These are phyloP conservation scores for Odiellus spinosus DNA, from an alignment of 2,888 invertebrate species.

Conservation along the genomic window DNA sequence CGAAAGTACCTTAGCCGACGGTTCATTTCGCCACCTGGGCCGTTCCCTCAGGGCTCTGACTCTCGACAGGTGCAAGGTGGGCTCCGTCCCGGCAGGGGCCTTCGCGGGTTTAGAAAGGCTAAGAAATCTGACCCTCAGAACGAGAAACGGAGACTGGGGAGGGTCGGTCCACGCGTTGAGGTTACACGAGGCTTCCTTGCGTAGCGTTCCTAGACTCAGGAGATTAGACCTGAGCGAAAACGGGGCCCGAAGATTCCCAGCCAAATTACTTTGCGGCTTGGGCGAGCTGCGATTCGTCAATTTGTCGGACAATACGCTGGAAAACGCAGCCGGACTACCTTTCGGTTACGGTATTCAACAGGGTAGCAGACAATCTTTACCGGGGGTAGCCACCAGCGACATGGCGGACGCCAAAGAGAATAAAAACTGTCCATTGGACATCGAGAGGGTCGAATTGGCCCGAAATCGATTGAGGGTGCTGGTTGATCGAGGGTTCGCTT, in stretches of 20 bases:
- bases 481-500: constrained; percentile 52
- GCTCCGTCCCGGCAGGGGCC: constrained; percentile 51
- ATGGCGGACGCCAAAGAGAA: not conserved
- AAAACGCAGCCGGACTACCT: constrained; percentile 18
- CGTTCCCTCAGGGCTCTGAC: constrained; percentile 52
- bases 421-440: constrained; percentile 10
- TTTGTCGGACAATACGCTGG: constrained; percentile 18
- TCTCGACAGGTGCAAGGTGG: constrained; percentile 61
- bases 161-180: too few relatives aligned
- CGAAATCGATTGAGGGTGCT: constrained; percentile 60
- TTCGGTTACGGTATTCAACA: constrained; percentile 16
- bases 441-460: constrained; percentile 21
- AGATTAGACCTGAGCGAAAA: constrained; percentile 19
- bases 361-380: not conserved
- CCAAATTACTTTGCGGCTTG: constrained; percentile 17
- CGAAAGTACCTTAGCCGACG: constrained; percentile 20
- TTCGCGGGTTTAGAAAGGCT: constrained; percentile 19
- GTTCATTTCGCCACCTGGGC: constrained; percentile 34
- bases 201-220: constrained; percentile 14
- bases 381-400: not conserved
- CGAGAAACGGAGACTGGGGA: constrained; percentile 20
- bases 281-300: constrained; percentile 17
- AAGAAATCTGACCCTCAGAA: constrained; percentile 19
- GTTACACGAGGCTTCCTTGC: constrained; percentile 12
- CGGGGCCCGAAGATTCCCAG: constrained; percentile 15